Percentiles rank a stretch among this genome's conserved stretches.
Conservation (phyloP, 37 sponge, comb jelly and placozoan genomes). For the Sycon ciliatum region DNA sequence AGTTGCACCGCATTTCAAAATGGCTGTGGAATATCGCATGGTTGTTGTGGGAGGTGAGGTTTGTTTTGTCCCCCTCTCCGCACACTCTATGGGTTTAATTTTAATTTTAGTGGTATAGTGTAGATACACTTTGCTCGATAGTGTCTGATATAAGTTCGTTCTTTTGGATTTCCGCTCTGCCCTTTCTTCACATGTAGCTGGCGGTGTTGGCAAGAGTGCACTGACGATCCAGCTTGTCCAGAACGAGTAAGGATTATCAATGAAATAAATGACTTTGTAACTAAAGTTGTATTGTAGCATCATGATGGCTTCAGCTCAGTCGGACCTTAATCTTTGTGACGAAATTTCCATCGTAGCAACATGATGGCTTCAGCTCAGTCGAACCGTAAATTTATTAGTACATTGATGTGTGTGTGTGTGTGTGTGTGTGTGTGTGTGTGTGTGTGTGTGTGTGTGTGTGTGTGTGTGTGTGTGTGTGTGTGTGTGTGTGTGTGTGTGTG, state of each 20-base stretch:
- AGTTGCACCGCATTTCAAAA: too few species aligned
- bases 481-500: not conserved
- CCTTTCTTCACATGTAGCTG: too few species aligned
- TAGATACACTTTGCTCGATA: too few species aligned
- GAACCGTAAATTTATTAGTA: not conserved
- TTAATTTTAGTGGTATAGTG: too few species aligned
- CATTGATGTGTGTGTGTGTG: slow-evolving; percentile 29
- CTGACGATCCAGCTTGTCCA: slow-evolving; percentile 93
- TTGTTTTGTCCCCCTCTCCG: too few species aligned
- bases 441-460: slow-evolving; percentile 15
- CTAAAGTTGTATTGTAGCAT: not conserved
- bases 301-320: not conserved
- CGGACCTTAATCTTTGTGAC: not conserved
- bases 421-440: slow-evolving; percentile 35
- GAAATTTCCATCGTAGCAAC: not conserved
- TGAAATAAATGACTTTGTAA: not conserved
- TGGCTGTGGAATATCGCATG: too few species aligned
- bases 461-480: not conserved
- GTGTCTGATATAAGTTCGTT: too few species aligned
- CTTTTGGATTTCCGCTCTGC: too few species aligned
- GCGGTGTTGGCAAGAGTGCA: slow-evolving; percentile 96
- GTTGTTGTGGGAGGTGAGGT: too few species aligned
- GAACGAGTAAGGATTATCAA: slow-evolving; percentile 53
- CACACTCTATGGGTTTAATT: too few species aligned
- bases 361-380: not conserved